phyloP scores from a whole-genome alignment of 2,113 vertebrate genomes.

The Osmerus mordax region DNA sequence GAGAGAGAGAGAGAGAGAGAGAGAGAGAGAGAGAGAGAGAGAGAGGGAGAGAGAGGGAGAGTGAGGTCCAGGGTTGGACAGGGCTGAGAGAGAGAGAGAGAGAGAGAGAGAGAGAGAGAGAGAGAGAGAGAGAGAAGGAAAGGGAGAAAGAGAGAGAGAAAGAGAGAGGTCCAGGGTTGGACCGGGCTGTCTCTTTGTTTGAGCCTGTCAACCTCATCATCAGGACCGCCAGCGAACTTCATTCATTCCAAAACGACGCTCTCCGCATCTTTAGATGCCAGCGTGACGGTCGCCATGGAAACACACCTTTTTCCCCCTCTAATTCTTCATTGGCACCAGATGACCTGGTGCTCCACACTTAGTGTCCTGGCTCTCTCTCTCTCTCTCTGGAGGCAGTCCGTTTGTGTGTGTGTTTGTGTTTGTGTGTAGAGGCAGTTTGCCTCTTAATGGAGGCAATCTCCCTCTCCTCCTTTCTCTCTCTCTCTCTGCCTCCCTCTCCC shows the following conservation, averaged over 20 bases:
- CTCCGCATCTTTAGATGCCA: constrained; percentile 39
- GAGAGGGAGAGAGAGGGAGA: too few species aligned
- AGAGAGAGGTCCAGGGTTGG: constrained; percentile 16
- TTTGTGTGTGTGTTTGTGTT: constrained; percentile 33
- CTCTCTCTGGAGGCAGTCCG: constrained; percentile 43
- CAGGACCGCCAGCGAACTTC: constrained; percentile 47
- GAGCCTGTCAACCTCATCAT: constrained; percentile 50
- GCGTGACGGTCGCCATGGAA: constrained; percentile 68
- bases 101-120: too few species aligned
- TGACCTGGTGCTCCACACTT: constrained; percentile 57
- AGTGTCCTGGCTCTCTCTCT: not conserved
- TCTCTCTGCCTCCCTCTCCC: too few species aligned
- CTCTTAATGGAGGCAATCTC: too few species aligned
- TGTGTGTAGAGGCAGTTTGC: constrained; percentile 17
- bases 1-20: too few species aligned
- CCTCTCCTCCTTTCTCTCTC: too few species aligned
- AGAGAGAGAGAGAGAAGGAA: too few species aligned
- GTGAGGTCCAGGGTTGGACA: too few species aligned
- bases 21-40: too few species aligned
- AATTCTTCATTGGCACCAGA: constrained; percentile 53
- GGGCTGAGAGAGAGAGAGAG: too few species aligned
- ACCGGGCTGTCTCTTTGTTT: constrained; percentile 46
- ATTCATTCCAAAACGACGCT: constrained; percentile 59
- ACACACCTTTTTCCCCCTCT: constrained; percentile 46
- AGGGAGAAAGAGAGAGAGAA: too few species aligned